Evolutionary conservation across 92 coral and sea anemone species (phyloP), one percentile per base, ranked within the genome.

Genomic region (Palythoa grandiflora): DNA sequence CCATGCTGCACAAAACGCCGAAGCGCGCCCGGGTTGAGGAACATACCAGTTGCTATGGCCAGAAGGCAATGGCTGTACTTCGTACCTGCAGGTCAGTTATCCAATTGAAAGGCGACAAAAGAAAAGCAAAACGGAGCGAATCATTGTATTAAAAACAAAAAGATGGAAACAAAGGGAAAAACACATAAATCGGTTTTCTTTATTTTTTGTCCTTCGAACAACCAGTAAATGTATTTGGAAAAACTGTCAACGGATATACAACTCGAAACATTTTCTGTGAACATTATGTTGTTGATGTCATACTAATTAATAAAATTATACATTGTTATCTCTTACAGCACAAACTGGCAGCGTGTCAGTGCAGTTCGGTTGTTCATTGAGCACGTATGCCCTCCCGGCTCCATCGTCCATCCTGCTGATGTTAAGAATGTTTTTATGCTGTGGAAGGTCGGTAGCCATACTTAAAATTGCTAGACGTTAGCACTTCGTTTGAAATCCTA

Each of bases 41-140:
- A 54, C 59, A 44, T 38, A 80, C 52, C 53, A 57, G 55, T 88
- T 52, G 65, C 21, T 83, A 83, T 47, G 94, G 91, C 11, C 85
- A 91, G n/a, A 89, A 89, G 87, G 87, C 94, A 19, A 44, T 66
- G 5, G 63, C 21, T 19, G 63, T 92, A 57, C 83, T 93, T 14
- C 77, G 17, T 10, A 73, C 75, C 47, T 96, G 96, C 90, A 96
- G 96, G 98, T 96, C 73, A 66, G 93, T 94, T 52, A 9, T 15
- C 21, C 3, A 21, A 48, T 73, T 39, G 14, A 15, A 15, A 1
- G 28, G 2, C 66, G 5, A 59, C n/a, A 14, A 59, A 28, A 28
- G 28, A 28, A 28, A 28, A 28, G 28, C 28, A 28, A 28, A 28
- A 28, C 28, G 28, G 28, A 28, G 28, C 28, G 28, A 28, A 28